Base-by-base conservation (phyloP, 2,797 vertebrate genomes). In the Miichthys miiuy region DNA sequence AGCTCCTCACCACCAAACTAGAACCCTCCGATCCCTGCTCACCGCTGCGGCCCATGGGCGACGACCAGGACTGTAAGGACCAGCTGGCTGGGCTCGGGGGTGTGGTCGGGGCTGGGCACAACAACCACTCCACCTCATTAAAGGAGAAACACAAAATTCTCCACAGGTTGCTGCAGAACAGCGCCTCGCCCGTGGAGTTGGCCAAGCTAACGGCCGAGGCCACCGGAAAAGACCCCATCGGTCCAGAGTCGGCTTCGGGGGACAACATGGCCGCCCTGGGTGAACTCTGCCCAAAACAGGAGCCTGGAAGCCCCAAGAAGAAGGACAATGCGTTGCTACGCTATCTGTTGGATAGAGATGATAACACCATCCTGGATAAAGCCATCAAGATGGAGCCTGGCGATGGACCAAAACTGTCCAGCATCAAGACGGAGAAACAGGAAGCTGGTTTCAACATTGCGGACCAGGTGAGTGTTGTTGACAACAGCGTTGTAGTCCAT, bases 81-180 rank as follows among this genome's bases (percentile, higher is more conserved):
- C 94, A 95, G 71, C 11, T 93, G 1, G 93, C 92, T 2, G 94
- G 92, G 90, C 87, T 79, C 75, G 93, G 86, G 88, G 94, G 75
- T 0, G 20, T 56, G 13, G 75, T 78, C 0, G 86, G 73, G 20
- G 88, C 93, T 16, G 85, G 93, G 48, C 95, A 76, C 1, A 88
- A 86, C 77, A 87, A 85, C 80, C 97, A 98, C 0, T 96, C 97
- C 87, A 96, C 97, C 79, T 99, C 97, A 0, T 94, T 99, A 86
- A 99, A 99, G 94, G 98, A 99, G 94, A 99, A 99, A 93, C 98
- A 99, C 95, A 99, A 99, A 93, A 99, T 99, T 87, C 97, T 99
- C 93, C 98, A 99, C 95, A 95, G 97, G 92, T 92, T 99, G 84
- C 95, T 99, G 79, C 98, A 99, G 96, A 97, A 98, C 94, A 98